Conservation (phyloP, 1,140 invertebrate species). For the Babylonia areolata region DNA sequence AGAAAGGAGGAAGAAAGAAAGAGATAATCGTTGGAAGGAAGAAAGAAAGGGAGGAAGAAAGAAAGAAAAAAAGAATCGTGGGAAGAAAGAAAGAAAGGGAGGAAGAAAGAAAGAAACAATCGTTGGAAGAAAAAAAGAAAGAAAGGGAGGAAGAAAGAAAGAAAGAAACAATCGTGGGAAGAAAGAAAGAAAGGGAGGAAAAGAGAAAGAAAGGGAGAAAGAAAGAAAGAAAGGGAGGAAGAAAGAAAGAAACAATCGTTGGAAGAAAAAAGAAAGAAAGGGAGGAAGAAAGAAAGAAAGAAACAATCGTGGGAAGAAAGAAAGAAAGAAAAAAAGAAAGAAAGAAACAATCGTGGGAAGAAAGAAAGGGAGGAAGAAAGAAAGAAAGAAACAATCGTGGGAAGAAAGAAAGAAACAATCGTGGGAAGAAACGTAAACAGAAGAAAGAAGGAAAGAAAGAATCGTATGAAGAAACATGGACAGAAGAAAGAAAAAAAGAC, state of each 20-base stretch:
- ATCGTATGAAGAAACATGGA: not conserved
- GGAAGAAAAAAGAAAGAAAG: not conserved
- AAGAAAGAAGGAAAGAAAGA: not conserved
- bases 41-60: not conserved
- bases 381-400: not conserved
- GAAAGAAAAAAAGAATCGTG: not conserved
- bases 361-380: not conserved
- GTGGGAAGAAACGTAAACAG: not conserved
- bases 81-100: conserved; percentile 71
- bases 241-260: not conserved
- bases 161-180: not conserved
- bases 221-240: conserved; percentile 4
- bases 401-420: not conserved
- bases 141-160: not conserved
- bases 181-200: not conserved
- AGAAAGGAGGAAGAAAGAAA: conserved; percentile 46
- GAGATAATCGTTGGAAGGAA: not conserved
- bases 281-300: not conserved
- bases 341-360: not conserved
- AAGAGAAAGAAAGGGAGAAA: not conserved
- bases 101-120: conserved; percentile 5
- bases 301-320: not conserved
- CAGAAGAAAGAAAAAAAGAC: not conserved
- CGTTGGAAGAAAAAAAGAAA: not conserved
- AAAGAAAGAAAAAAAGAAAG: not conserved